phyloP scores from a whole-genome alignment of 2,113 vertebrate species.

The Trichechus manatus region DNA sequence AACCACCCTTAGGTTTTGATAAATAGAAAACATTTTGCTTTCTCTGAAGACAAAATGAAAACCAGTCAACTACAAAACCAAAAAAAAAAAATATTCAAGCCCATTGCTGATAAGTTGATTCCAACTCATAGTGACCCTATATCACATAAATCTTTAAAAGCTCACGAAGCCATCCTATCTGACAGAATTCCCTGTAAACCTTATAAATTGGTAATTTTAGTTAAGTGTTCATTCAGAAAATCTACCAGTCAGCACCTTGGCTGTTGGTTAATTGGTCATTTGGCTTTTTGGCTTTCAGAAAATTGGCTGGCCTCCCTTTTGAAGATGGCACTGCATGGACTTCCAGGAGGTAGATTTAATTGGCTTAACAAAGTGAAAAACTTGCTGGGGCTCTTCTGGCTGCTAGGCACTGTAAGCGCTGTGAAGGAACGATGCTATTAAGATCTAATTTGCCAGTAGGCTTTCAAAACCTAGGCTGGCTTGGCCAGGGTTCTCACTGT shows the following conservation, averaged over 20 bases:
- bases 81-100: too few species aligned
- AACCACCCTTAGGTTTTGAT: constrained; percentile 1
- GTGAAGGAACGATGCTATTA: background rate
- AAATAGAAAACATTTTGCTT: background rate
- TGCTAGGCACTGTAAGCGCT: background rate
- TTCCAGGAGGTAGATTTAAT: background rate
- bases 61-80: background rate
- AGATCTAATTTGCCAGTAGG: background rate
- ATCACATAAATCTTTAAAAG: background rate
- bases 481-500: background rate
- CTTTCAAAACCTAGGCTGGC: background rate
- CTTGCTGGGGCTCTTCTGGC: background rate
- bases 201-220: background rate
- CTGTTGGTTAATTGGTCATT: background rate
- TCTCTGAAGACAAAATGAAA: constrained; percentile 21
- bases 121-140: too few species aligned
- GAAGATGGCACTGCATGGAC: background rate
- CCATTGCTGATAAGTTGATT: too few species aligned
- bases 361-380: background rate
- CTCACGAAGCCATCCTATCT: background rate
- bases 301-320: background rate
- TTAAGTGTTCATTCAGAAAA: constrained; percentile 38
- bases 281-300: background rate
- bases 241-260: background rate
- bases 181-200: background rate